Evolutionary conservation across 2,888 invertebrate species (phyloP).

Genomic region (Xestia rhomboidea): DNA sequence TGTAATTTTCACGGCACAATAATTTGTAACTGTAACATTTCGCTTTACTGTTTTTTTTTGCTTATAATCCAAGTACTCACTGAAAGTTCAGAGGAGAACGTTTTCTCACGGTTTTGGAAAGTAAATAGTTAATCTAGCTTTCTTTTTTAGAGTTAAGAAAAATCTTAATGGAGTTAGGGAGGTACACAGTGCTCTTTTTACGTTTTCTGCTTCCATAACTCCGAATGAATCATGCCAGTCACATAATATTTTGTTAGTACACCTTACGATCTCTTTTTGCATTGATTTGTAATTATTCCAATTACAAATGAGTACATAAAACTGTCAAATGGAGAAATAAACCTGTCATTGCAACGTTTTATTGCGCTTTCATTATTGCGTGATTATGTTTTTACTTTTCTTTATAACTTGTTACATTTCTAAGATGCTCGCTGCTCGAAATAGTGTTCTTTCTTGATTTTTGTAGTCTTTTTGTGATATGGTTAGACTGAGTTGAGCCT

Average conservation of each 20-base stretch:
- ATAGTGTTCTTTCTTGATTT: constrained; percentile 1
- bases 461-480: neutral
- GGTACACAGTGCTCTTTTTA: constrained; percentile 60
- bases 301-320: constrained; percentile 35
- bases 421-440: constrained; percentile 16
- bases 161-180: constrained; percentile 67
- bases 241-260: constrained; percentile 44
- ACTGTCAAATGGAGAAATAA: constrained; percentile 29
- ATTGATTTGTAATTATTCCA: constrained; percentile 44
- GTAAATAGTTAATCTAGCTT: constrained; percentile 82
- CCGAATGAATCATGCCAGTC: constrained; percentile 40
- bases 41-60: constrained; percentile 84
- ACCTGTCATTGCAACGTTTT: constrained; percentile 24
- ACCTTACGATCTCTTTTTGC: constrained; percentile 38
- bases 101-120: constrained; percentile 88
- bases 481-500: neutral
- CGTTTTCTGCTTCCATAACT: constrained; percentile 65
- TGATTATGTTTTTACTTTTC: constrained; percentile 49
- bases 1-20: constrained; percentile 89
- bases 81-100: constrained; percentile 75
- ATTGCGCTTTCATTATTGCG: constrained; percentile 47
- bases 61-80: constrained; percentile 70
- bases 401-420: constrained; percentile 30
- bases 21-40: constrained; percentile 88
- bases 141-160: constrained; percentile 79